These are phyloP conservation scores for Heliangelus exortis DNA, from an alignment of 2,797 vertebrate genomes.

Conservation along the genomic window DNA sequence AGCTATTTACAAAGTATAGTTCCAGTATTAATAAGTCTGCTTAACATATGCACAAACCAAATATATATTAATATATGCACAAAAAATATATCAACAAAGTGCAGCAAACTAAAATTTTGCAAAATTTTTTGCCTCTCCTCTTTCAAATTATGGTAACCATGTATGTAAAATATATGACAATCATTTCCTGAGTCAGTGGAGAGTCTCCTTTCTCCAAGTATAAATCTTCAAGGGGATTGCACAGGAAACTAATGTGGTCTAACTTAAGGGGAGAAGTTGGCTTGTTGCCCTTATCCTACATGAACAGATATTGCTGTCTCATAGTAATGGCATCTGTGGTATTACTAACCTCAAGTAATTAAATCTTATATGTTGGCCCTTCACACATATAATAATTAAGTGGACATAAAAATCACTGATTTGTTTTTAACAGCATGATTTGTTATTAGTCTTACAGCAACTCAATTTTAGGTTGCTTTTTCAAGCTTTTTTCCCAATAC, in stretches of 20 bases:
- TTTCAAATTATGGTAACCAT: background rate
- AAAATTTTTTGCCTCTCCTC: background rate
- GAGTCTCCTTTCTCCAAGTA: background rate
- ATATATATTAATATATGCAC: no score
- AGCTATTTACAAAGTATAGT: background rate
- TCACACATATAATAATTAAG: background rate
- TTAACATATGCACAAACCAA: background rate
- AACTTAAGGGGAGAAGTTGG: background rate
- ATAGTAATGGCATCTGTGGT: background rate
- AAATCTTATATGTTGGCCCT: background rate
- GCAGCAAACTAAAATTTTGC: background rate
- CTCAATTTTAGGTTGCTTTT: background rate
- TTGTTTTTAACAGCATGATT: background rate
- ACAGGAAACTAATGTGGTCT: background rate
- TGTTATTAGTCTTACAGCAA: background rate
- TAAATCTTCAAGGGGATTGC: background rate
- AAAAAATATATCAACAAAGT: background rate
- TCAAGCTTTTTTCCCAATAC: background rate
- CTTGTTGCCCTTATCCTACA: background rate
- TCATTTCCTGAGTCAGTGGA: background rate
- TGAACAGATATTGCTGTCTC: background rate
- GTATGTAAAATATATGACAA: no score
- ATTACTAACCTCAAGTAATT: background rate
- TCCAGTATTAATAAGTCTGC: background rate
- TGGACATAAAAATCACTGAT: background rate